These are phyloP conservation scores for Pituophis catenifer DNA, from an alignment of 2,113 vertebrate genomes.

Conservation along the genomic window DNA sequence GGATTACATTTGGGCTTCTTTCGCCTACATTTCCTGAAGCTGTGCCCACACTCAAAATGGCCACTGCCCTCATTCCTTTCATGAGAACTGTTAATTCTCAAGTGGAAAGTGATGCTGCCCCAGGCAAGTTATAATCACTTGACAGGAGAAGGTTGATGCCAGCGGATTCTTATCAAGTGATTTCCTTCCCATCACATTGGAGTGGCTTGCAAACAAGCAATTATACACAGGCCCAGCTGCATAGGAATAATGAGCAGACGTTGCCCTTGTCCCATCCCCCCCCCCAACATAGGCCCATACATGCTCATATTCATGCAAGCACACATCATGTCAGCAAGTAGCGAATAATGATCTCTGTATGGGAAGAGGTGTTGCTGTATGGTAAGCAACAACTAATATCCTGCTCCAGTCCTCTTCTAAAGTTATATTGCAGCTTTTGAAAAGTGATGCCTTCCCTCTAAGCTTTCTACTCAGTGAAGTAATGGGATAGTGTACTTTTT, in stretches of 20 bases:
- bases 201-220: conserved; percentile 27
- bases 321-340: conserved; percentile 1
- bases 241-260: conserved; percentile 9
- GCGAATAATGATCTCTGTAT: background rate
- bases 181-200: conserved; percentile 23
- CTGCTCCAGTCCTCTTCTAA: background rate
- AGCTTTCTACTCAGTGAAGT: background rate
- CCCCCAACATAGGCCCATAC: background rate
- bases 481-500: background rate
- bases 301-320: background rate
- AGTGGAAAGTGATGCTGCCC: conserved; percentile 31
- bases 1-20: background rate
- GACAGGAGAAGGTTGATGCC: conserved; percentile 28
- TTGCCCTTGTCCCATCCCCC: background rate
- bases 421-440: background rate
- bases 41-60: conserved; percentile 10
- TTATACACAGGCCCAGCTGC: conserved; percentile 11
- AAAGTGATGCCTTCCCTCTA: background rate
- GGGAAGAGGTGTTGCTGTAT: background rate
- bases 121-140: conserved; percentile 33
- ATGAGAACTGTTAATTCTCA: conserved; percentile 21
- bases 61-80: background rate
- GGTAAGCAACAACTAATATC: background rate
- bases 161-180: conserved; percentile 17
- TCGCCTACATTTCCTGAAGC: background rate